Evolutionary conservation across 2,888 invertebrate genomes (phyloP), one percentile per base, ranked within the genome.

Genomic region (Phengaris alcon): DNA sequence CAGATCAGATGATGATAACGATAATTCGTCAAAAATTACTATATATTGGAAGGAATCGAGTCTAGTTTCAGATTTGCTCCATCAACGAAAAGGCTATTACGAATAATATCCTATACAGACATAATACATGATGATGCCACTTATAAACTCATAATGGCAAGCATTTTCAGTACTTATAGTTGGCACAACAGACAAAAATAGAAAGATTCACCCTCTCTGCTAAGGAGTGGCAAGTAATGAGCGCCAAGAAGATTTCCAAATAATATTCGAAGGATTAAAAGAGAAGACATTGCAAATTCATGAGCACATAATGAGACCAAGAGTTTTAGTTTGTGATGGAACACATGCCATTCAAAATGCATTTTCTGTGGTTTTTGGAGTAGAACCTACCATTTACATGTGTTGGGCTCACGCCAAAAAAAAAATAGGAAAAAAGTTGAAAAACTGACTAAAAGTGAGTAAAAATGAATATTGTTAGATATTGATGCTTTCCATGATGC

Each of bases 151-250:
- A 51, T 72, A n/a, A 9, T 72, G 72, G 72, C 72, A 72, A 52
- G 72, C 22, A 15, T 73, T 55, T 12, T 55, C 73, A 35, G 73
- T 73, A 13, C 35, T 52, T 35, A 73, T 73, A 7, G 73, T 73
- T 35, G 54, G 73, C 15, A 73, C 73, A 55, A 73, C 73, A 4
- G 73, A 73, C 35, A 73, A 73, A 73, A 73, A 73, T 35, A 9
- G 55, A 4, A 73, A 72, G 44, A 52, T 72, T 72, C 72, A 72
- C 15, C 72, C 52, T 22, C 22, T 51, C 46, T 64, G 59, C 59
- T 64, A 15, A 15, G 22, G 22, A 59, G 22, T 59, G 15, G 15
- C 59, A 9, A 59, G 15, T 7, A 59, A 22, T 59, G 59, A 59
- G 22, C 5, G 59, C 4, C 15, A 59, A 22, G 59, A 15, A 22